Percentiles rank a stretch among this genome's conserved stretches.
Evolutionary conservation across 2,797 vertebrate species (phyloP).

Genomic region (Tragopan temminckii): DNA sequence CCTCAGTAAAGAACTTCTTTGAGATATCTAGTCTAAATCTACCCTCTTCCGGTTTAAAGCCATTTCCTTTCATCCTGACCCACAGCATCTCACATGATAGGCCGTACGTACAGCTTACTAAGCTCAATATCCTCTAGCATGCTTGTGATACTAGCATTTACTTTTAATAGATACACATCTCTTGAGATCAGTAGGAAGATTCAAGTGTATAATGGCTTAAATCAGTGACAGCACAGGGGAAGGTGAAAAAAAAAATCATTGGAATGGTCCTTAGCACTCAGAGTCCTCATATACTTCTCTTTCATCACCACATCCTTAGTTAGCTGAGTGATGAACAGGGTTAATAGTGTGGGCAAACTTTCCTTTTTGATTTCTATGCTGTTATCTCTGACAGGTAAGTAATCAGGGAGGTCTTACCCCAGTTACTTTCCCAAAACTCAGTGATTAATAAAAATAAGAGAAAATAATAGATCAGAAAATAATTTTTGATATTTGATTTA

Average conservation of each 20-base stretch:
- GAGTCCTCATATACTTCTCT: not conserved
- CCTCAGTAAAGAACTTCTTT: no score
- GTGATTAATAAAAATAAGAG: not conserved
- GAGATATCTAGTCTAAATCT: no score
- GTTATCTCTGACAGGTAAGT: not conserved
- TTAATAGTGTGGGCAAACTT: not conserved
- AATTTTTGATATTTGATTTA: not conserved
- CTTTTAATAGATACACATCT: not conserved
- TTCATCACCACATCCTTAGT: not conserved
- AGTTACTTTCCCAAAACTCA: not conserved
- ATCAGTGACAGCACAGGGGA: not conserved
- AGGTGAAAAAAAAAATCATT: not conserved
- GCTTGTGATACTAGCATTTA: not conserved
- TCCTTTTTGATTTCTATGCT: not conserved
- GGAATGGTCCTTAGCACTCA: not conserved
- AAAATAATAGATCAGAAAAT: not conserved
- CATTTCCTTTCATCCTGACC: no score
- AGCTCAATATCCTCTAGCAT: fast-evolving
- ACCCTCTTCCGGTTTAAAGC: no score
- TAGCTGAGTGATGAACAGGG: not conserved
- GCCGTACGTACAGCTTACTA: not conserved
- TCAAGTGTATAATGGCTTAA: not conserved
- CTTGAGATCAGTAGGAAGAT: not conserved
- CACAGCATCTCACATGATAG: not conserved
- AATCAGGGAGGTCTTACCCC: not conserved